These are phyloP conservation scores for Musca domestica DNA, from an alignment of 1,140 invertebrate genomes.

Conservation along the genomic window DNA sequence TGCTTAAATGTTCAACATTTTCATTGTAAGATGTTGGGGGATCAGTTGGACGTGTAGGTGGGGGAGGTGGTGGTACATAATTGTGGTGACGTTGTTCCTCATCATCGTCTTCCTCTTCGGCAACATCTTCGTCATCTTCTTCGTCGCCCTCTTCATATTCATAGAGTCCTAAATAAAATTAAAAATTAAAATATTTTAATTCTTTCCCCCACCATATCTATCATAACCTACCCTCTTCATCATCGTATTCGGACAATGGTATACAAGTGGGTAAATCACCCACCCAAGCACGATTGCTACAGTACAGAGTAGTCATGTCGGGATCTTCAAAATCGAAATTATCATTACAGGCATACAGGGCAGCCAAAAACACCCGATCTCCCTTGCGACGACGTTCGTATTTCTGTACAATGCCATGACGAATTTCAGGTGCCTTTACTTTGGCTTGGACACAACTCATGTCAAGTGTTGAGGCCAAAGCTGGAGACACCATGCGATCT, in stretches of 20 bases:
- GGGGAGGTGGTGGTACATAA: conserved; percentile 29
- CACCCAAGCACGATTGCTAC: conserved; percentile 58
- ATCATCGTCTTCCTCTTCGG: conserved; percentile 19
- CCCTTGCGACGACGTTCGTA: conserved; percentile 42
- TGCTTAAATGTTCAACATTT: conserved; percentile 21
- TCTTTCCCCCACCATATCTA: not conserved
- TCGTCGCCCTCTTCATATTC: conserved; percentile 35
- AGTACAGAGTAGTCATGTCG: conserved; percentile 58
- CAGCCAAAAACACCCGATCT: conserved; percentile 59
- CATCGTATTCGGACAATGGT: conserved; percentile 41
- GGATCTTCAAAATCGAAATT: conserved; percentile 56
- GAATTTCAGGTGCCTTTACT: conserved; percentile 41
- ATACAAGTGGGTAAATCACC: conserved; percentile 58
- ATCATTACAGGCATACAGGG: conserved; percentile 58
- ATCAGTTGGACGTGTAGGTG: conserved; percentile 28
- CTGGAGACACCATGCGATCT: conserved; percentile 31
- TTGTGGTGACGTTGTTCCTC: not conserved
- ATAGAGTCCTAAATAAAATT: conserved; percentile 22
- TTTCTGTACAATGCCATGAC: conserved; percentile 37
- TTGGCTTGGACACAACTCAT: conserved; percentile 42
- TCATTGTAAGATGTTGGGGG: conserved; percentile 24
- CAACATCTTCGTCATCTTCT: conserved; percentile 27
- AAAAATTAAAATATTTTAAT: not conserved
- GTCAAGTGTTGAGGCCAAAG: conserved; percentile 37
- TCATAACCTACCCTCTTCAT: conserved; percentile 29